Evolutionary conservation across 2,113 vertebrate genomes (phyloP).

Genomic region (Ceratotherium simum): DNA sequence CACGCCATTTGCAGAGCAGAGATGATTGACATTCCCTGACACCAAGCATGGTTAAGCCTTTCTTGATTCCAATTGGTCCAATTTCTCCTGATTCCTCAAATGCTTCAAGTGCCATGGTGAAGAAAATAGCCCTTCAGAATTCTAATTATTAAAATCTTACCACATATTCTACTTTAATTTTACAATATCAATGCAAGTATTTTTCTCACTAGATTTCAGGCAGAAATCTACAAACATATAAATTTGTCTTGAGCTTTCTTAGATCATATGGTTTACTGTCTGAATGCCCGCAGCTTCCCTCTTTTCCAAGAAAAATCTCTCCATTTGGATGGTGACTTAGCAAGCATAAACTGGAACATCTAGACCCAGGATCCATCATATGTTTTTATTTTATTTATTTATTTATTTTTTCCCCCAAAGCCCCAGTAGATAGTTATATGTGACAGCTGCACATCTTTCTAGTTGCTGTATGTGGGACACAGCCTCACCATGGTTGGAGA

Average conservation of each 20-base stretch:
- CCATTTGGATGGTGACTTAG: not conserved
- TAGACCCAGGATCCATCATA: not conserved
- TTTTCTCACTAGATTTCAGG: not conserved
- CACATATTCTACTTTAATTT: not conserved
- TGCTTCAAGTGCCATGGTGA: not conserved
- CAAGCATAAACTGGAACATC: not conserved
- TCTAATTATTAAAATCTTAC: not conserved
- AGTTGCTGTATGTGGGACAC: too few species aligned
- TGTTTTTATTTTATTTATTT: not conserved
- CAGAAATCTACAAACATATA: not conserved
- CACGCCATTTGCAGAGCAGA: not conserved
- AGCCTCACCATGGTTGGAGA: too few species aligned
- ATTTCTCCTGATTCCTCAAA: not conserved
- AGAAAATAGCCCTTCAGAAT: not conserved
- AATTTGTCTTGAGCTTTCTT: not conserved
- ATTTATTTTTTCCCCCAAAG: too few species aligned
- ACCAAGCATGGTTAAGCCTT: not conserved
- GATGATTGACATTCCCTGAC: not conserved
- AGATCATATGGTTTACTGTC: not conserved
- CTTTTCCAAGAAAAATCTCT: slow-evolving; percentile 31
- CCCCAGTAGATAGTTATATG: too few species aligned
- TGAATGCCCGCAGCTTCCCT: not conserved
- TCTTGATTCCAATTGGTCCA: not conserved
- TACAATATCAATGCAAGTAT: not conserved
- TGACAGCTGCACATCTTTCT: too few species aligned